Percentiles rank a stretch among this genome's conserved stretches.
Evolutionary conservation across 2,113 vertebrate species (phyloP).

Genomic region (Tichodroma muraria): DNA sequence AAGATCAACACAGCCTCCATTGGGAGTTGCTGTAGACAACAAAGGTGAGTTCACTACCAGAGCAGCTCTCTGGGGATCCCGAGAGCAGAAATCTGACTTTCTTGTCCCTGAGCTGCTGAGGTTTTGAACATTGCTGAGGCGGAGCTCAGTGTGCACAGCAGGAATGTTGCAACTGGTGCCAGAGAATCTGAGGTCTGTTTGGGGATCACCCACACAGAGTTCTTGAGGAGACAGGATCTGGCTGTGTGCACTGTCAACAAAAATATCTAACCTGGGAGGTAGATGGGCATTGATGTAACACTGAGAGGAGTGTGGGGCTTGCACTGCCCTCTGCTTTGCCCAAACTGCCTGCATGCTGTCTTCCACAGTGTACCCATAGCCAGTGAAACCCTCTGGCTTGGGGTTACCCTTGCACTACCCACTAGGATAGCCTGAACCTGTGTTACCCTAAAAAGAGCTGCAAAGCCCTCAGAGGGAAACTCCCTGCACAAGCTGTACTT

Average conservation of each 20-base stretch:
- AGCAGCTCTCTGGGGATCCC: neutral
- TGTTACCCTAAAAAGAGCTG: neutral
- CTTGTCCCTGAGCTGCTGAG: neutral
- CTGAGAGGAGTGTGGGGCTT: accelerated
- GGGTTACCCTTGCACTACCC: neutral
- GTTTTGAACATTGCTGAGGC: neutral
- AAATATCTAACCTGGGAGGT: neutral
- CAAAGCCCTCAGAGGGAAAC: neutral
- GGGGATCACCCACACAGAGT: neutral
- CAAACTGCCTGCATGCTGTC: neutral
- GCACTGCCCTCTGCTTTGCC: neutral
- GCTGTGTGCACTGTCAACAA: neutral
- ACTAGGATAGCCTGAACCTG: neutral
- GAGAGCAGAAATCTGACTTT: neutral
- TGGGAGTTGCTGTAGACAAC: neutral
- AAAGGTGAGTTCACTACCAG: neutral
- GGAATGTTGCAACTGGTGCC: neutral
- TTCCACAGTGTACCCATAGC: neutral
- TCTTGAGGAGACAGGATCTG: neutral
- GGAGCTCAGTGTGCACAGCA: accelerated
- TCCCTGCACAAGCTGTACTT: too few relatives aligned
- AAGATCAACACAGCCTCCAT: neutral
- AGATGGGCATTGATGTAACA: neutral
- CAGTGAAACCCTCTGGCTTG: neutral
- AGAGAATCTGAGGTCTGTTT: neutral